These are phyloP conservation scores for Rallus limicola DNA, from an alignment of 2,113 vertebrate species.

Conservation along the genomic window DNA sequence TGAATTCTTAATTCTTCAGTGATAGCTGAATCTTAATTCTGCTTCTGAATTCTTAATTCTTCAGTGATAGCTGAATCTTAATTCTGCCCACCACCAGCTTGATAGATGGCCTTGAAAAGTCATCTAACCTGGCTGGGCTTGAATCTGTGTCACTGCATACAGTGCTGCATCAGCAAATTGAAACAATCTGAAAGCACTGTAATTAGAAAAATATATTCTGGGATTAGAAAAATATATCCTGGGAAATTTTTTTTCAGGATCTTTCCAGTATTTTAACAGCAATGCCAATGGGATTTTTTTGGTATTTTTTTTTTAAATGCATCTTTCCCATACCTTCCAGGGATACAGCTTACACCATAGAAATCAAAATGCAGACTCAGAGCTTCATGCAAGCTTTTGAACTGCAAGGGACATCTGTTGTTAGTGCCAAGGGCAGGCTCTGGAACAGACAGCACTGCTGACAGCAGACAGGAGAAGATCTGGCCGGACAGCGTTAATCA, in stretches of 20 bases:
- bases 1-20: too few species aligned
- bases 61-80: not conserved
- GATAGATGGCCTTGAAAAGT: not conserved
- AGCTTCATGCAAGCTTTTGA: not conserved
- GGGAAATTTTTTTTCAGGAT: not conserved
- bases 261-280: not conserved
- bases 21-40: not conserved
- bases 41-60: too few species aligned
- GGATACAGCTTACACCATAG: not conserved
- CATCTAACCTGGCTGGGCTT: not conserved
- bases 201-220: not conserved
- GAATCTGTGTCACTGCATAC: not conserved
- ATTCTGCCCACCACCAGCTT: not conserved
- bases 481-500: not conserved
- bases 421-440: slow-evolving; percentile 8
- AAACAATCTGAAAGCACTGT: not conserved
- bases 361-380: not conserved
- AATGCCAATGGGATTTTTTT: not conserved
- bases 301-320: not conserved
- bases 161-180: not conserved
- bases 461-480: slow-evolving; percentile 38
- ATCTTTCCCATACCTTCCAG: not conserved
- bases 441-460: slow-evolving; percentile 18
- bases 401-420: slow-evolving; percentile 8
- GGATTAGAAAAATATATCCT: not conserved